A percentile compares a stretch with the other conserved stretches of the same genome.
Conservation (phyloP, 2,113 vertebrate genomes). For the Serilophus lunatus region DNA sequence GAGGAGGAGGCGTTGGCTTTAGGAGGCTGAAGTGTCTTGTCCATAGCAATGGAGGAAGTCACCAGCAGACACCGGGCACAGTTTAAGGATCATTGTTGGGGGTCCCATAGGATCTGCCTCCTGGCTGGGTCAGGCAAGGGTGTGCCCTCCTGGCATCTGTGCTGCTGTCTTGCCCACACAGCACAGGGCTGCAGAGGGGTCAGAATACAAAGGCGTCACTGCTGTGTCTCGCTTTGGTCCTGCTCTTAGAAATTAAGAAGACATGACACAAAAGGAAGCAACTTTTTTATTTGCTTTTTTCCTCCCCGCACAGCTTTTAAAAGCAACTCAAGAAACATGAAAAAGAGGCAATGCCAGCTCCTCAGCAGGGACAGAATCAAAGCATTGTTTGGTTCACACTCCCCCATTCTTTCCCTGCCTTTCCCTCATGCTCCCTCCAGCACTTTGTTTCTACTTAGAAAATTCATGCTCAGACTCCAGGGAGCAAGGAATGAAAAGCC, state of each 20-base stretch:
- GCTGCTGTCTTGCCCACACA: background rate
- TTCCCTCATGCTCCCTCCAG: background rate
- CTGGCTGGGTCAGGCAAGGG: background rate
- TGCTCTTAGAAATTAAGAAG: slow-evolving; percentile 20
- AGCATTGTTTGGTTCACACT: slow-evolving; percentile 41
- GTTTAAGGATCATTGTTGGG: background rate
- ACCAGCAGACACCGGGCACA: background rate
- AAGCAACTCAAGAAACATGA: slow-evolving; percentile 21
- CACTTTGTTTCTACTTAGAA: slow-evolving; percentile 48
- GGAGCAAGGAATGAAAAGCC: slow-evolving; percentile 56
- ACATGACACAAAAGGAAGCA: background rate
- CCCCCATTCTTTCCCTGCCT: slow-evolving; percentile 22
- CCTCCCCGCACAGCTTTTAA: background rate
- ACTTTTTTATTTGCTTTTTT: slow-evolving; percentile 54
- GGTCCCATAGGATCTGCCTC: background rate
- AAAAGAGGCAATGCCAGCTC: slow-evolving; percentile 4
- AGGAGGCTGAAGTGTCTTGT: background rate
- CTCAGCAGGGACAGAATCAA: background rate
- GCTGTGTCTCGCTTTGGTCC: background rate
- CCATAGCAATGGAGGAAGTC: background rate
- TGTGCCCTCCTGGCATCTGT: background rate
- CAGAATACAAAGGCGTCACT: background rate
- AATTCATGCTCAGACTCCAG: slow-evolving; percentile 23
- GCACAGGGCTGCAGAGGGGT: background rate
- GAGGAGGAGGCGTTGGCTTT: background rate